Percentiles rank a stretch among this genome's conserved stretches.
Evolutionary conservation across 2,888 invertebrate species (phyloP).

Genomic region (Synergus umbraculus): DNA sequence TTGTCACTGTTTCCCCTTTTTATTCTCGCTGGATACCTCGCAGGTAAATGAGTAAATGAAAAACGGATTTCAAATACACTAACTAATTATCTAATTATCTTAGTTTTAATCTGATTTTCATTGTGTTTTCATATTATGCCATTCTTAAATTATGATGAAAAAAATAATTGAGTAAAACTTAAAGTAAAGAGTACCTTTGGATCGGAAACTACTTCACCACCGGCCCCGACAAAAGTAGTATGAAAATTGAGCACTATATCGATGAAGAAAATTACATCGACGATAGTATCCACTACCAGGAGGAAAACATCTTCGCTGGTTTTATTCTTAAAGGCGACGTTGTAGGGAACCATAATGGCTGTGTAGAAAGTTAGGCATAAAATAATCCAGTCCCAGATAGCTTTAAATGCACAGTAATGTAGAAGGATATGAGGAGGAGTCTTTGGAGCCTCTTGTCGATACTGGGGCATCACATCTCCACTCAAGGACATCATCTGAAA

Average conservation of each 20-base stretch:
- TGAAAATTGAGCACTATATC: conserved; percentile 99
- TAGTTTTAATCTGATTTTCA: too few species aligned
- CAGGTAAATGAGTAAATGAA: too few species aligned
- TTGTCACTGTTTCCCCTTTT: too few species aligned
- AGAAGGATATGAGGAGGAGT: conserved; percentile 99
- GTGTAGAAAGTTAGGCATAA: conserved; percentile 99
- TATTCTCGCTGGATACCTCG: too few species aligned
- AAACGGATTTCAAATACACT: too few species aligned
- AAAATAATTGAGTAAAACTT: not conserved
- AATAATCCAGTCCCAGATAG: conserved; percentile 99
- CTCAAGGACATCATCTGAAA: conserved; percentile 96
- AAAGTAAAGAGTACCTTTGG: conserved; percentile 86
- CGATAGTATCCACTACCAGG: conserved; percentile 97
- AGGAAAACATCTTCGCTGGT: conserved; percentile 97
- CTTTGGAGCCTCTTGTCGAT: conserved; percentile 99
- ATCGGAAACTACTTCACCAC: conserved; percentile 98
- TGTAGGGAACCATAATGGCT: conserved; percentile 99
- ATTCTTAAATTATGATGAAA: too few species aligned
- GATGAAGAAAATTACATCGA: conserved; percentile 99
- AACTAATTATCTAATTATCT: too few species aligned
- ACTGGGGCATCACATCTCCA: conserved; percentile 98
- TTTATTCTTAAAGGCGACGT: conserved; percentile 99
- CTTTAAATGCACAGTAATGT: conserved; percentile 99
- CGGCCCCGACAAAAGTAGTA: conserved; percentile 99
- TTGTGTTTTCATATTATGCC: too few species aligned